phyloP scores from a whole-genome alignment of 2,888 invertebrate species.

The Neria commutata region DNA sequence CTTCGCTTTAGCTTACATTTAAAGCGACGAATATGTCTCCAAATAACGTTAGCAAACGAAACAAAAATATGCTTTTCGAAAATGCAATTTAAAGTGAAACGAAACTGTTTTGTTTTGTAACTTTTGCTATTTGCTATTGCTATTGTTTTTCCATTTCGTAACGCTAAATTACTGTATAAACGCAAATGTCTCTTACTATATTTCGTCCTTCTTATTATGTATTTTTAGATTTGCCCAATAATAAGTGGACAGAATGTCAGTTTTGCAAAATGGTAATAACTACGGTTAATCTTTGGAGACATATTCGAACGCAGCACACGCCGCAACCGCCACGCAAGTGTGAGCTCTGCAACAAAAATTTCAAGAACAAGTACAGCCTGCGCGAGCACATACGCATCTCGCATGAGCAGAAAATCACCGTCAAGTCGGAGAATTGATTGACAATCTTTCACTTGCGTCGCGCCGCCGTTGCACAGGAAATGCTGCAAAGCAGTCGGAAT shows the following conservation, averaged over 20 bases:
- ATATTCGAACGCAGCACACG: constrained; percentile 63
- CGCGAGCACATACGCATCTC: constrained; percentile 62
- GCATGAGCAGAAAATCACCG: constrained; percentile 59
- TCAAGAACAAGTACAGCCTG: constrained; percentile 63
- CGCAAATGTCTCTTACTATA: constrained; percentile 4
- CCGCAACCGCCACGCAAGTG: constrained; percentile 62
- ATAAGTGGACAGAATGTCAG: constrained; percentile 64
- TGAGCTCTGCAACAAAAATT: constrained; percentile 62
- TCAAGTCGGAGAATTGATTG: constrained; percentile 57
- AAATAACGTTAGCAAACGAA: constrained; percentile 37
- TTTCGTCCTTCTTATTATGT: constrained; percentile 48
- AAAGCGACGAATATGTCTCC: constrained; percentile 60
- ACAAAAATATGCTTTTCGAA: not conserved
- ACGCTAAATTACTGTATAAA: constrained; percentile 16
- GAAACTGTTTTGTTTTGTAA: not conserved
- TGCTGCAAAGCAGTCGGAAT: constrained; percentile 18
- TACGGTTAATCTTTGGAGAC: constrained; percentile 63
- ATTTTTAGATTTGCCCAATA: constrained; percentile 63
- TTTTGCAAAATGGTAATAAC: constrained; percentile 64
- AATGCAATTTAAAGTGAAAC: not conserved
- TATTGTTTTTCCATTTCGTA: not conserved
- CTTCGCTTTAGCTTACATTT: constrained; percentile 22
- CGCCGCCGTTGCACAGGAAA: constrained; percentile 23
- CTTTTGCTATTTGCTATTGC: not conserved
- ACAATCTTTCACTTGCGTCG: constrained; percentile 40